Evolutionary conservation across 2,797 vertebrate genomes (phyloP).

Genomic region (Numenius phaeopus): DNA sequence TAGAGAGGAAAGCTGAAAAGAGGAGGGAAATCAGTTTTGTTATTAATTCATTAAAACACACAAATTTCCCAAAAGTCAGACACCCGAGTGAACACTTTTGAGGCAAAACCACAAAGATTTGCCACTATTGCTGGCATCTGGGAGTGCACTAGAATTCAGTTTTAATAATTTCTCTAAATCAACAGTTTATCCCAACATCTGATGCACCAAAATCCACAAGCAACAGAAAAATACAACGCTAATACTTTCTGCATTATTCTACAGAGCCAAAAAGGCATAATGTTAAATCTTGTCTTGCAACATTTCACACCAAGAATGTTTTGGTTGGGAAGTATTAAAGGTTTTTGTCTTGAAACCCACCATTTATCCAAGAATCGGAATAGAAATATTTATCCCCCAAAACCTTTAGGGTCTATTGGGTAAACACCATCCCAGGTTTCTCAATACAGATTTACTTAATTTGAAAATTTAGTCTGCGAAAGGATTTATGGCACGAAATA

Average conservation of each 20-base stretch:
- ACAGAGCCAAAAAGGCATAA: background rate
- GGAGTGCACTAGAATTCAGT: background rate
- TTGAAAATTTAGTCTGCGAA: background rate
- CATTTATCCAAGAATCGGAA: background rate
- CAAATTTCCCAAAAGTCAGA: slow-evolving; percentile 17
- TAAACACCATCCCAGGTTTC: background rate
- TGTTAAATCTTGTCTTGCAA: background rate
- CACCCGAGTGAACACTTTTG: background rate
- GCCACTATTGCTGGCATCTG: background rate
- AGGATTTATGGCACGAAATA: background rate
- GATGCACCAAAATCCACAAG: background rate
- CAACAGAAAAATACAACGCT: background rate
- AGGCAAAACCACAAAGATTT: background rate
- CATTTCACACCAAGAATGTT: background rate
- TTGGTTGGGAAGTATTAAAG: background rate
- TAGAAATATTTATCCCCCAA: background rate
- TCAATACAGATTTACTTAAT: background rate
- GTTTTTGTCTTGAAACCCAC: background rate
- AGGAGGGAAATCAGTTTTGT: background rate
- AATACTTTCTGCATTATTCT: background rate
- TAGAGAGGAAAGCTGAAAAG: slow-evolving; percentile 1
- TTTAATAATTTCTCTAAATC: background rate
- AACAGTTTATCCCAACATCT: background rate
- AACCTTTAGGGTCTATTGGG: background rate
- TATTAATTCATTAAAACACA: slow-evolving; percentile 5